These are phyloP conservation scores for Brachystomella parvula DNA, from an alignment of 1,140 invertebrate species.

Conservation along the genomic window DNA sequence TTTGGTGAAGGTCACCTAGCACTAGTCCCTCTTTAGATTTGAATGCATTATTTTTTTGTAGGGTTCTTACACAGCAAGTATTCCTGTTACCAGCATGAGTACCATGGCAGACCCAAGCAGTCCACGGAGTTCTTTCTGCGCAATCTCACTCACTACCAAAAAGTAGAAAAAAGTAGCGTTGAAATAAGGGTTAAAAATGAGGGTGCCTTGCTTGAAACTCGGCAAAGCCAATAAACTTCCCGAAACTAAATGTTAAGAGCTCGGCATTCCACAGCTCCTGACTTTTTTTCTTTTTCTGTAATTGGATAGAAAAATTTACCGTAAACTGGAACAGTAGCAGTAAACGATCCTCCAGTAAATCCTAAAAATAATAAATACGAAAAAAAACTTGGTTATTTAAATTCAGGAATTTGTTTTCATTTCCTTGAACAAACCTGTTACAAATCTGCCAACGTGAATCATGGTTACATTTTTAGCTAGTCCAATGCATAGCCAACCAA, in stretches of 20 bases:
- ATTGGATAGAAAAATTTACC: conserved; percentile 48
- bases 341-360: conserved; percentile 37
- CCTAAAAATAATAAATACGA: conserved; percentile 39
- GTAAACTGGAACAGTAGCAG: conserved; percentile 61
- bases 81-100: conserved; percentile 15
- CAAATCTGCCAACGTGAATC: conserved; percentile 13
- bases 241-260: neutral
- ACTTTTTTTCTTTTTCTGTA: conserved; percentile 47
- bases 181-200: conserved; percentile 63
- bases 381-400: neutral
- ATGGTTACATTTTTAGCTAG: conserved; percentile 1
- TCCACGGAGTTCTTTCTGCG: conserved; percentile 50
- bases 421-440: conserved; percentile 37
- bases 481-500: conserved; percentile 15
- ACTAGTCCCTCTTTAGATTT: too few relatives aligned
- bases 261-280: conserved; percentile 69
- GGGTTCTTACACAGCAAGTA: conserved; percentile 22
- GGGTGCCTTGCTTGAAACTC: too few relatives aligned
- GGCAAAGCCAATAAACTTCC: neutral
- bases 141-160: conserved; percentile 48
- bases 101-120: conserved; percentile 20
- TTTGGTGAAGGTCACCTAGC: too few relatives aligned
- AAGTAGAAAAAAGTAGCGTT: neutral
- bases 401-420: neutral
- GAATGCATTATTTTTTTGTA: conserved; percentile 39